Conservation (phyloP, 2,797 vertebrate species). For the Hydrophis major region DNA sequence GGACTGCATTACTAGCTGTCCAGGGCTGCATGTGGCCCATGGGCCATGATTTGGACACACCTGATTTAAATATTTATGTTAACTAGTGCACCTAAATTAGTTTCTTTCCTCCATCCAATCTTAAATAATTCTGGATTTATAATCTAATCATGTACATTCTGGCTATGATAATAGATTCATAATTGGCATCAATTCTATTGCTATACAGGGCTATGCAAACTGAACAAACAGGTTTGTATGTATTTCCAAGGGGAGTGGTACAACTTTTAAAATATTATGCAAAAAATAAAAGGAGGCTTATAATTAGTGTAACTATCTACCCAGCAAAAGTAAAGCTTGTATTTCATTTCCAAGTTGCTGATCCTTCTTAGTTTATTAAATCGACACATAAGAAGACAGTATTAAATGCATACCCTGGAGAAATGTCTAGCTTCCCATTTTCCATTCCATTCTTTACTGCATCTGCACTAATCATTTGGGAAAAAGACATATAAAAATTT, state of each 20-base stretch:
- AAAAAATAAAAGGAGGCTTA: neutral
- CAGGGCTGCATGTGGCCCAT: neutral
- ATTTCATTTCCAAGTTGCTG: neutral
- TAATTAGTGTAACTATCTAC: neutral
- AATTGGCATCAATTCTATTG: neutral
- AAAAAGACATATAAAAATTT: neutral
- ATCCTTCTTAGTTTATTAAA: neutral
- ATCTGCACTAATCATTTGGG: neutral
- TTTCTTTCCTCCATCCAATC: neutral
- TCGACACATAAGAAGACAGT: neutral
- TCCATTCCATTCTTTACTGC: neutral
- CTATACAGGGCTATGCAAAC: neutral
- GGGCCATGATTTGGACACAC: neutral
- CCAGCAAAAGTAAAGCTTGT: neutral
- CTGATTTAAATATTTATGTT: neutral
- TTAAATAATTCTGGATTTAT: neutral
- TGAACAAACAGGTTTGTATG: neutral
- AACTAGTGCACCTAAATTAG: neutral
- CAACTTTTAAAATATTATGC: neutral
- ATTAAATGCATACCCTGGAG: neutral
- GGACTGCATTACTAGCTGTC: neutral
- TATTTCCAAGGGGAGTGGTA: neutral
- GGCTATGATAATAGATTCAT: neutral
- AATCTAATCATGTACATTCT: neutral
- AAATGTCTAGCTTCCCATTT: neutral